Base-by-base conservation (phyloP, 2,888 invertebrate genomes). In the Drosophila testacea region DNA sequence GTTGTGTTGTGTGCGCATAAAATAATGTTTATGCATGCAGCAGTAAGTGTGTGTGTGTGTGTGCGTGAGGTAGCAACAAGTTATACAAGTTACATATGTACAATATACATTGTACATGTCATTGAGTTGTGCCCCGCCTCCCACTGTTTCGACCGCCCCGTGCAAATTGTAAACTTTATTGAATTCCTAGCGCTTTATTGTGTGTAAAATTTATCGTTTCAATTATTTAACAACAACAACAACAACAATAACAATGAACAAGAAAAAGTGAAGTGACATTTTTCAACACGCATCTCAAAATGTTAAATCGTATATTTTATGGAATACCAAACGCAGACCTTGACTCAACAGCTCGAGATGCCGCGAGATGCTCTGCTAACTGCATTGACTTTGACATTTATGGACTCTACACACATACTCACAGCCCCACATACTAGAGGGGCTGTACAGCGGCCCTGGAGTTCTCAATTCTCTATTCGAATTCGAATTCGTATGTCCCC, bases 321-420 rank as follows among this genome's bases (percentile, higher is more conserved):
- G 44, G 11, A n/a, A 34, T 38, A 39, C 39, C 50, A 32, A 28
- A 44, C 41, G n/a, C 47, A 47, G 69, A 67, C 85, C 85, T 81
- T 81, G 81, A 71, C 67, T 76, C 56, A 16, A 60, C 48, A 51
- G 59, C 64, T 69, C 57, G 51, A 63, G 60, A 34, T 41, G 48
- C 44, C 46, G 41, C 64, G 68, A 73, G 61, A 83, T 77, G 57
- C 51, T 56, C 60, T 54, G 73, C 68, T 69, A 80, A 75, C 81
- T 81, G 87, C 83, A 86, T 83, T 83, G 83, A 83, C 83, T 83
- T 83, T 83, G 88, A 83, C 83, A 83, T 83, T 83, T 88, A 83
- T 88, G 70, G 83, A 55, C 54, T 48, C 13, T n/a, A n/a, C 39
- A 44, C n/a, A 16, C 13, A 2, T 9, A 28, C 39, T 16, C 32